Evolutionary conservation across 2,797 vertebrate species (phyloP).

Genomic region (Artibeus jamaicensis): DNA sequence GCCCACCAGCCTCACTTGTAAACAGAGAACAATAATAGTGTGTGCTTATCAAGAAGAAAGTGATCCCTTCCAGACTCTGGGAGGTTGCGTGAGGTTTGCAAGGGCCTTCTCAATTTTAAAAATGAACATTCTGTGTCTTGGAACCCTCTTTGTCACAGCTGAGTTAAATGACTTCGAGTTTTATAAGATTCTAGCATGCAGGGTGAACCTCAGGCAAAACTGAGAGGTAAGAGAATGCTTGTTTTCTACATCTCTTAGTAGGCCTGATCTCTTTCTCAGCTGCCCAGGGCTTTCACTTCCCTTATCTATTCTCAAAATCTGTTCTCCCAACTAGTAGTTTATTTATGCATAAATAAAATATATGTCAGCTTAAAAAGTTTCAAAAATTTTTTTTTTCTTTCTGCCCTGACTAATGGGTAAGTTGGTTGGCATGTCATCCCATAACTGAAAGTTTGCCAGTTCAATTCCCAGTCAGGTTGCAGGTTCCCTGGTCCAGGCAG

Average conservation of each 20-base stretch:
- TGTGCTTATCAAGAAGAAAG: background rate
- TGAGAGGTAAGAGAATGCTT: background rate
- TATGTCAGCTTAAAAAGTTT: background rate
- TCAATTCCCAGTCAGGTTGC: too few relatives aligned
- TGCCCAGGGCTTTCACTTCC: background rate
- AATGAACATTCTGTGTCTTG: background rate
- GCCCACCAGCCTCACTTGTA: background rate
- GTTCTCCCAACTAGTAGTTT: background rate
- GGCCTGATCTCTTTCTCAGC: background rate
- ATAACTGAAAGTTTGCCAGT: too few relatives aligned
- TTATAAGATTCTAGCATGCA: constrained; percentile 18
- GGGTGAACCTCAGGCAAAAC: background rate
- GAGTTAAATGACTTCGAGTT: background rate
- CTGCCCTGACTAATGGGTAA: too few relatives aligned
- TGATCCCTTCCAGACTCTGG: background rate
- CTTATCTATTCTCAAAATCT: constrained; percentile 20
- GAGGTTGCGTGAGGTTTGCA: background rate
- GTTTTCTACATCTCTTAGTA: background rate
- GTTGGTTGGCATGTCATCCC: too few relatives aligned
- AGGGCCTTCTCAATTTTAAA: constrained; percentile 27
- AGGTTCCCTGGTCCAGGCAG: too few relatives aligned
- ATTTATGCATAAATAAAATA: constrained; percentile 28
- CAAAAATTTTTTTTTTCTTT: too few relatives aligned
- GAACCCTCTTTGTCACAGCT: background rate
- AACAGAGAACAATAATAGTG: background rate